Evolutionary conservation across 2,888 invertebrate species (phyloP).

Genomic region (Hoplodrina blanda): DNA sequence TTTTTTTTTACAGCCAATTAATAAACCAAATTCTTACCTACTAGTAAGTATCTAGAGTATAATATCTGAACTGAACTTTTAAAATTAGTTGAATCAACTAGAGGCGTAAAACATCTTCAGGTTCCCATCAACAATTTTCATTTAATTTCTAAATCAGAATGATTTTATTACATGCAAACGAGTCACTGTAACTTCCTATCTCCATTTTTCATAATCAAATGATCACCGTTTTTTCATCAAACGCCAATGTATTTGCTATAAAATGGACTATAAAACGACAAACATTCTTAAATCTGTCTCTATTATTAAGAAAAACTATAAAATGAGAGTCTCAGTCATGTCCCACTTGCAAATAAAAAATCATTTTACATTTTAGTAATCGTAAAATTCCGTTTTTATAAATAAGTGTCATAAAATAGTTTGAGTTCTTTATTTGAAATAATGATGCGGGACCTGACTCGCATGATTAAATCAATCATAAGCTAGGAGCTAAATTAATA

Average conservation of each 20-base stretch:
- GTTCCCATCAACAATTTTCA: neutral
- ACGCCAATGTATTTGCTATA: slow-evolving; percentile 14
- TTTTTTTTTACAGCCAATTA: neutral
- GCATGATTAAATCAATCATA: slow-evolving; percentile 46
- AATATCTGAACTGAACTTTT: neutral
- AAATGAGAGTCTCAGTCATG: slow-evolving; percentile 24
- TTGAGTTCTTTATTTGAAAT: slow-evolving; percentile 38
- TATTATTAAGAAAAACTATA: slow-evolving; percentile 33
- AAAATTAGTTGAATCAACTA: neutral
- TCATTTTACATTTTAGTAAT: slow-evolving; percentile 33
- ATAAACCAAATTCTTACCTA: neutral
- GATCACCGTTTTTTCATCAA: slow-evolving; percentile 6
- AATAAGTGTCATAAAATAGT: slow-evolving; percentile 45
- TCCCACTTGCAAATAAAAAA: slow-evolving; percentile 41
- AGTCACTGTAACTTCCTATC: neutral
- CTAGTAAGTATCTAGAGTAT: neutral
- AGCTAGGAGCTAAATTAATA: slow-evolving; percentile 27
- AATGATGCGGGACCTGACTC: slow-evolving; percentile 19
- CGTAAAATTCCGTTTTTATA: slow-evolving; percentile 38
- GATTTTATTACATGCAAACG: slow-evolving; percentile 8
- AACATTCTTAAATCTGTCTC: slow-evolving; percentile 16
- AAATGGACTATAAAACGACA: slow-evolving; percentile 21
- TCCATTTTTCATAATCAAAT: slow-evolving; percentile 16
- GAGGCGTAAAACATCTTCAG: neutral
- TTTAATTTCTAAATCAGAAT: neutral